These are phyloP conservation scores for Pyrocephalus nanus DNA, from an alignment of 2,797 vertebrate genomes.

Conservation along the genomic window DNA sequence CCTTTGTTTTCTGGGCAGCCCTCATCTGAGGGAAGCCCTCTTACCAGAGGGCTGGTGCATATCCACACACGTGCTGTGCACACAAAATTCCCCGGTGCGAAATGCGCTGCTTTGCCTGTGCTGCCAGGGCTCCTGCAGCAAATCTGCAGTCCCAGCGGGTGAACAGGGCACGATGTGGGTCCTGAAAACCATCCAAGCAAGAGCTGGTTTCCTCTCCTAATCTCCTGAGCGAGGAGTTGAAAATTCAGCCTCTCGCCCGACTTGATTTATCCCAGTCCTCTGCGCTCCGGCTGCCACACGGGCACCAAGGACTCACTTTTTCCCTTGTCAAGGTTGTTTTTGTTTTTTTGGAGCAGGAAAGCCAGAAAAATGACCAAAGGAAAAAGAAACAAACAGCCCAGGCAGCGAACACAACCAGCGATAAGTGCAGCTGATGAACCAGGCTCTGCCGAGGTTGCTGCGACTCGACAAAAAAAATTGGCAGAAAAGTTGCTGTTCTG, in stretches of 20 bases:
- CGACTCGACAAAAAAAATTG: neutral
- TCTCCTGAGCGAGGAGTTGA: neutral
- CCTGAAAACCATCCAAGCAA: neutral
- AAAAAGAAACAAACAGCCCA: neutral
- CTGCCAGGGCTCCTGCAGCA: neutral
- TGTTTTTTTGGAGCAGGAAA: neutral
- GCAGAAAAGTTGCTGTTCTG: neutral
- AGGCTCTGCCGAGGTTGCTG: neutral
- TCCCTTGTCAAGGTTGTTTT: neutral
- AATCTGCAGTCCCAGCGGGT: neutral
- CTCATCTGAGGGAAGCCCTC: neutral
- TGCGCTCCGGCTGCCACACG: accelerated
- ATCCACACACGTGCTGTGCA: neutral
- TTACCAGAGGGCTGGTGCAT: neutral
- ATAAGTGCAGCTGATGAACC: neutral
- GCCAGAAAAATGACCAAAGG: neutral
- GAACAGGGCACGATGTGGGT: neutral
- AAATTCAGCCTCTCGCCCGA: neutral
- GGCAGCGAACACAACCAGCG: neutral
- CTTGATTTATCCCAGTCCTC: neutral
- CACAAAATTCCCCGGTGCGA: accelerated
- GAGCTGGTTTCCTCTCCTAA: neutral
- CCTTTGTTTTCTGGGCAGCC: neutral
- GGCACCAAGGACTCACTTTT: neutral
- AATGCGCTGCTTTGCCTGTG: neutral